Evolutionary conservation across 2,797 vertebrate genomes (phyloP).

Genomic region (Borostomias antarcticus): DNA sequence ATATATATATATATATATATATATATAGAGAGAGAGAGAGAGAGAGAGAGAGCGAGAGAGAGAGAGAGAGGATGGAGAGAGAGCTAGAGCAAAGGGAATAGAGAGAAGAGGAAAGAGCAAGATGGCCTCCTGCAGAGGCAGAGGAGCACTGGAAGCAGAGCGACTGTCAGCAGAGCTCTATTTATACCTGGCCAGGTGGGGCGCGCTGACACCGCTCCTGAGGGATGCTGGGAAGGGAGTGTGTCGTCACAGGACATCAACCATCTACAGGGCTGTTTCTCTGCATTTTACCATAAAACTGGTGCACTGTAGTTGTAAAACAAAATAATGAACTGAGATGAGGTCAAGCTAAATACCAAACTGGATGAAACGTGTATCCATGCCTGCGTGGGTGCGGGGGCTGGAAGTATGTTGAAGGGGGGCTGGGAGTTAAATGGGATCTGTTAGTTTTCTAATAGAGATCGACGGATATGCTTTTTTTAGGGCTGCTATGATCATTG

Average conservation of each 20-base stretch:
- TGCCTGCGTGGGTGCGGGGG: neutral
- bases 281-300: neutral
- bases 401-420: neutral
- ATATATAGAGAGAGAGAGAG: neutral
- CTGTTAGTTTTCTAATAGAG: neutral
- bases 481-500: too few relatives aligned
- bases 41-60: constrained; percentile 30
- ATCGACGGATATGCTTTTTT: too few relatives aligned
- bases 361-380: too few relatives aligned
- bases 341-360: too few relatives aligned
- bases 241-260: constrained; percentile 22
- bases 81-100: too few relatives aligned
- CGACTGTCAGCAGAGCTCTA: constrained; percentile 38
- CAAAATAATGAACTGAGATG: too few relatives aligned
- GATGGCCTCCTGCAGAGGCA: neutral
- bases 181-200: constrained; percentile 52
- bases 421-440: neutral
- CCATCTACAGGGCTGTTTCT: neutral
- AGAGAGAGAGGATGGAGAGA: constrained; percentile 3
- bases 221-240: constrained; percentile 41
- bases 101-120: neutral
- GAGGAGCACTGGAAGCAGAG: neutral
- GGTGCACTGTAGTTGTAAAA: neutral
- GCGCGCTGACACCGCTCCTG: constrained; percentile 30
- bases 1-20: too few relatives aligned